phyloP scores from a whole-genome alignment of 2,113 vertebrate genomes.

The Australoheros scitulus region DNA sequence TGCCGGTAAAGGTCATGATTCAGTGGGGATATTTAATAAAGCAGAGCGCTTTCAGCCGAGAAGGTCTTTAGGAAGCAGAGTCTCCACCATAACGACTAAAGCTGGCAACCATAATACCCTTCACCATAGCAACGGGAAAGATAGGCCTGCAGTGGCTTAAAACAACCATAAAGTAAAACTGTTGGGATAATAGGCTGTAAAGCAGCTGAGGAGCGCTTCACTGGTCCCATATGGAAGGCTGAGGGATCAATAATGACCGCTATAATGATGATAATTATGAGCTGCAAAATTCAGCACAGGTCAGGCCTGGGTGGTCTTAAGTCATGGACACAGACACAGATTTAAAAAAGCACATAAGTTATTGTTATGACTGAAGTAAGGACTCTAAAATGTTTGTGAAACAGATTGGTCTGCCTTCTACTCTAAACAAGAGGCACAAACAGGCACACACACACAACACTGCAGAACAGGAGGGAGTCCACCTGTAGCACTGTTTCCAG shows the following conservation, averaged over 20 bases:
- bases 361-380: neutral
- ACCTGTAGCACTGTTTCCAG: neutral
- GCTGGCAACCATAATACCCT: constrained; percentile 46
- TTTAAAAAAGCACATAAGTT: neutral
- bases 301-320: neutral
- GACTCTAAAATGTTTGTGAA: neutral
- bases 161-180: constrained; percentile 38
- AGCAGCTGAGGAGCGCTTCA: constrained; percentile 4
- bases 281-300: neutral
- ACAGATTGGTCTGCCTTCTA: neutral
- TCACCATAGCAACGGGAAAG: constrained; percentile 61
- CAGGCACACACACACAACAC: neutral
- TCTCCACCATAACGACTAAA: constrained; percentile 41
- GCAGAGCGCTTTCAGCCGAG: constrained; percentile 15
- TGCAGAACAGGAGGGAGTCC: neutral
- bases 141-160: constrained; percentile 22
- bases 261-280: constrained; percentile 4
- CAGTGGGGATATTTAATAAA: constrained; percentile 44
- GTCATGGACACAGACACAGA: neutral
- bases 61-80: constrained; percentile 24
- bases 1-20: constrained; percentile 42
- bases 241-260: constrained; percentile 33
- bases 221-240: constrained; percentile 17
- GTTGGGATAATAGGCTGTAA: constrained; percentile 21
- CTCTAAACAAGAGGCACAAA: neutral